phyloP scores from a whole-genome alignment of 2,113 vertebrate species.

The Tursiops truncatus region DNA sequence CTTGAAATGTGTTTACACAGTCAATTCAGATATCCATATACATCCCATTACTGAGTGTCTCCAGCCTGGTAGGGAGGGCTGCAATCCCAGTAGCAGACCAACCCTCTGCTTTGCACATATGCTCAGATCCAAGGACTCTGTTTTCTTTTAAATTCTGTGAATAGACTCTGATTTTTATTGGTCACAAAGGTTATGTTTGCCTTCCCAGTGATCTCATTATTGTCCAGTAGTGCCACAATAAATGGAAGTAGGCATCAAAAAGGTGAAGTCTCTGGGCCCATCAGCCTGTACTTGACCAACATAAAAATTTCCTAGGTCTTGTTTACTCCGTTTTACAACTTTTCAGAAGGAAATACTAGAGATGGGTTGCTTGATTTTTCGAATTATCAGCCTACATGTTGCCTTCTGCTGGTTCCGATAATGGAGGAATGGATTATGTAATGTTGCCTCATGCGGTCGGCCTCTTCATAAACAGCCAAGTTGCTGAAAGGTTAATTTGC shows the following conservation, averaged over 20 bases:
- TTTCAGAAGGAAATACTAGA: neutral
- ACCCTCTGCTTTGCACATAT: neutral
- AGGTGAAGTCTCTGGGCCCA: neutral
- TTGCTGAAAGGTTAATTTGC: neutral
- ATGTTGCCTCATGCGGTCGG: neutral
- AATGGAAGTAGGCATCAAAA: neutral
- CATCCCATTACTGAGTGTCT: neutral
- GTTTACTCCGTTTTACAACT: neutral
- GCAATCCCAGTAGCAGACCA: neutral
- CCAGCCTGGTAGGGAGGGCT: neutral
- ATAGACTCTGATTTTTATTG: slow-evolving; percentile 12
- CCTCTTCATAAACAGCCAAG: neutral
- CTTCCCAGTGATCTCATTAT: neutral
- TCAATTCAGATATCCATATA: neutral
- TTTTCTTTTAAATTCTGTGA: neutral
- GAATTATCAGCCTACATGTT: neutral
- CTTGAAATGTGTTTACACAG: neutral
- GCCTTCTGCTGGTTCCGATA: neutral
- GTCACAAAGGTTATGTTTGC: slow-evolving; percentile 22
- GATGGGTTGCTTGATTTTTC: neutral
- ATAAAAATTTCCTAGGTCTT: neutral
- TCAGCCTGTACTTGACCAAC: neutral
- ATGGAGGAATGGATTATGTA: neutral
- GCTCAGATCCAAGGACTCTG: neutral
- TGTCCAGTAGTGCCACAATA: neutral